Conservation (phyloP, 2,888 invertebrate species). For the Orthosia incerta region DNA sequence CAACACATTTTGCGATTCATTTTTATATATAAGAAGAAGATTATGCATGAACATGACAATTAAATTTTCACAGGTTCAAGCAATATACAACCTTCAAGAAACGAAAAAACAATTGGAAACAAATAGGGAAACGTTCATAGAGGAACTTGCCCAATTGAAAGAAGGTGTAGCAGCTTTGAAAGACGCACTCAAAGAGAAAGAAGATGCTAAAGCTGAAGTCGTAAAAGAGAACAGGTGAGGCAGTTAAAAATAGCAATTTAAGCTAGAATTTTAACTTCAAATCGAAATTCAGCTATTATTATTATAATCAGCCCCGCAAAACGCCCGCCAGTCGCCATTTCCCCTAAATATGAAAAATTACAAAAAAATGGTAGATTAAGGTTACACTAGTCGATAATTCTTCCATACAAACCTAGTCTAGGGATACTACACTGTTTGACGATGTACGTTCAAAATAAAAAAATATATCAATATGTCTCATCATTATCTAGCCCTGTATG, state of each 20-base stretch:
- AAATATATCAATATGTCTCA: too few species aligned
- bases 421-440: too few species aligned
- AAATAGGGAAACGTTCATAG: slow-evolving; percentile 78
- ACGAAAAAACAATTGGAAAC: slow-evolving; percentile 86
- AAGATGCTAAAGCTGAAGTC: slow-evolving; percentile 79
- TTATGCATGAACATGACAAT: not conserved
- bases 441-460: too few species aligned
- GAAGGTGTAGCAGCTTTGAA: slow-evolving; percentile 78
- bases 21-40: too few species aligned
- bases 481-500: too few species aligned
- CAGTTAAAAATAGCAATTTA: not conserved
- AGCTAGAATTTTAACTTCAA: not conserved
- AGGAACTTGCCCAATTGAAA: slow-evolving; percentile 82
- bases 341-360: too few species aligned
- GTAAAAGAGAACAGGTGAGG: slow-evolving; percentile 83
- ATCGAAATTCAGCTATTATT: not conserved
- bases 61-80: slow-evolving; percentile 83
- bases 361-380: too few species aligned
- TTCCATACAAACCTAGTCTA: too few species aligned
- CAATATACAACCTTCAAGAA: slow-evolving; percentile 88
- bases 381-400: too few species aligned
- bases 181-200: slow-evolving; percentile 79
- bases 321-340: too few species aligned
- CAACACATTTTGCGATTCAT: too few species aligned
- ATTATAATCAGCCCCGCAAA: too few species aligned